phyloP scores from a whole-genome alignment of 1,140 invertebrate genomes.

The Drosophila neocordata region DNA sequence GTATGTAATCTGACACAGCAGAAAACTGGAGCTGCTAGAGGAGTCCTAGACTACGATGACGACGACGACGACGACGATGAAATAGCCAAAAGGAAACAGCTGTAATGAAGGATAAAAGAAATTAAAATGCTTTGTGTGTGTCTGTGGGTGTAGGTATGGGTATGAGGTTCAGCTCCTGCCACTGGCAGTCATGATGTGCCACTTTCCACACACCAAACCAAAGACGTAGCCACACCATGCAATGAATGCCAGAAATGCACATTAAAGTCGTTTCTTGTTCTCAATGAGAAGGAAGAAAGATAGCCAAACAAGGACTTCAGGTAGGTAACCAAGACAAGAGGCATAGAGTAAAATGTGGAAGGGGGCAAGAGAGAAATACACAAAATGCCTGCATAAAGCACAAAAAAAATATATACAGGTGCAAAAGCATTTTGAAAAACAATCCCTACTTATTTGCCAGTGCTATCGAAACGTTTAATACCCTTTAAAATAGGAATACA shows the following conservation, averaged over 20 bases:
- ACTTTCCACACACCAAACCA: constrained; percentile 52
- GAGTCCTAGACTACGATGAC: constrained; percentile 1
- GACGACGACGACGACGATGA: constrained; percentile 48
- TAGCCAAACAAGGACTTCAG: constrained; percentile 23
- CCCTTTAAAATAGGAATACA: background rate
- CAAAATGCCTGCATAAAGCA: constrained; percentile 63
- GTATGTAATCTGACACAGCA: constrained; percentile 82
- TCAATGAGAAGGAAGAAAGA: constrained; percentile 25
- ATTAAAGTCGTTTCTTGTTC: constrained; percentile 55
- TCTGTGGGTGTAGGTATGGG: background rate
- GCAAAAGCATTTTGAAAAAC: constrained; percentile 60
- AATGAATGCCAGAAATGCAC: constrained; percentile 53
- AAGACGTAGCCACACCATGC: constrained; percentile 24
- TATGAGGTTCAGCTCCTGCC: constrained; percentile 11
- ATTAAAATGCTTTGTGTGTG: constrained; percentile 78
- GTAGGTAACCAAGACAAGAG: background rate
- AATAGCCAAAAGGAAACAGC: constrained; percentile 75
- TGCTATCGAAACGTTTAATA: background rate
- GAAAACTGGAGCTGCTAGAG: constrained; percentile 27
- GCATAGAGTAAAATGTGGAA: too few relatives aligned
- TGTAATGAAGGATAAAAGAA: constrained; percentile 79
- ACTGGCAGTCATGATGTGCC: constrained; percentile 45
- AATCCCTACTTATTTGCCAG: constrained; percentile 12
- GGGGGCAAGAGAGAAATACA: constrained; percentile 25
- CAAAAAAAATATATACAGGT: constrained; percentile 30